Base-by-base conservation (phyloP, 1,140 invertebrate genomes). In the Caenorhabditis tropicalis region DNA sequence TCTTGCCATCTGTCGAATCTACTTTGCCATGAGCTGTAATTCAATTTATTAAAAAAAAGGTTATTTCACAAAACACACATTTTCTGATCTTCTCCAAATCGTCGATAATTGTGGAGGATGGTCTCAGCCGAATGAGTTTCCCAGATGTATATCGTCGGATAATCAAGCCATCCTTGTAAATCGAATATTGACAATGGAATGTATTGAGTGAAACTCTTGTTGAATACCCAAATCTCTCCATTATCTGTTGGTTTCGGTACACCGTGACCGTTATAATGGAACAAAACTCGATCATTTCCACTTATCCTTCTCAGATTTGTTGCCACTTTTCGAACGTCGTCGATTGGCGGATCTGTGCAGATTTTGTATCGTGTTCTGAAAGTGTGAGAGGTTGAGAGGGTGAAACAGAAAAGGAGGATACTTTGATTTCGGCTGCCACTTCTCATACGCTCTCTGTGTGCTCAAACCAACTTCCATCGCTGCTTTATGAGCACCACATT, bases 151-250 rank as follows among this genome's bases (percentile, higher is more conserved):
- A 99, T 98, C 53, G 97, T 98, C 7, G 98, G 98, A 79, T 95
- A 95, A 79, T 96, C 96, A 96, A 99, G 98, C 98, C 98, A 99
- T 29, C 95, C 95, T 93, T 99, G 97, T 70, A 99, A 93, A 93
- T 99, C 98, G 92, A 97, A 99, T 49, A 99, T 94, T 70, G 96
- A 98, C 88, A 99, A 93, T 80, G 98, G 98, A 93, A 99, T 99
- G 93, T 99, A 99, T 93, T 99, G 97, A 31, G 86, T 86, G 79
- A 85, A 83, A 91, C 96, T 95, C 92, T 95, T 94, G 93, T 99
- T 99, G 92, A 99, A 99, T 5, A 99, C 97, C 98, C 98, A 99
- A 89, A 99, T 97, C 94, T 99, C 98, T 16, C 98, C 98, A 93
- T 99, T 99, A 36, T 94, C 93, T 10, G 98, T 99, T 46, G 98